phyloP scores from a whole-genome alignment of 2,797 vertebrate genomes.

The Pangasius larnaudii region DNA sequence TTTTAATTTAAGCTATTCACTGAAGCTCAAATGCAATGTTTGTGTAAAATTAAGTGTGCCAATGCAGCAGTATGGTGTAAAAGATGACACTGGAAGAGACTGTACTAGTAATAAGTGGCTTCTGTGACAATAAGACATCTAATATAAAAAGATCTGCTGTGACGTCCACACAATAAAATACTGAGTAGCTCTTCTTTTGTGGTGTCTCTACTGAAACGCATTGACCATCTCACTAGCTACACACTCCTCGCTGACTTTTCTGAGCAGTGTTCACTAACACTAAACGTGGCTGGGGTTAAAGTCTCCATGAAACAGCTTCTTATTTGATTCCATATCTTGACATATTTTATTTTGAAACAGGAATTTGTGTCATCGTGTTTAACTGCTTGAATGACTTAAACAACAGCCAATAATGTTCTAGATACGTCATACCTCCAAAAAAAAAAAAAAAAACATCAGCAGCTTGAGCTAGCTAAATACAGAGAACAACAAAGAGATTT shows the following conservation, averaged over 20 bases:
- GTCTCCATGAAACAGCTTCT: no score
- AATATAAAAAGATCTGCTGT: not conserved
- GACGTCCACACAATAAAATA: not conserved
- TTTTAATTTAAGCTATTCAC: slow-evolving; percentile 16
- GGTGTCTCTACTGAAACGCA: not conserved
- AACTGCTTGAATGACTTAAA: not conserved
- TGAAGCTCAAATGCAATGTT: slow-evolving; percentile 27
- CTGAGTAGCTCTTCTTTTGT: not conserved
- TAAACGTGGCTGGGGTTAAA: no score
- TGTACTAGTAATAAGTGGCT: not conserved
- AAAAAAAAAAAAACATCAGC: not conserved
- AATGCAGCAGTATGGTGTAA: not conserved
- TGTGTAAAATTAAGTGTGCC: slow-evolving; percentile 37
- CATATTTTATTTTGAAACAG: not conserved
- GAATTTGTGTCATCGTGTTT: not conserved
- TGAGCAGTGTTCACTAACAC: not conserved
- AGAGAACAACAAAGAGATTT: not conserved
- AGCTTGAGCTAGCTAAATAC: not conserved
- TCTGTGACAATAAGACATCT: not conserved
- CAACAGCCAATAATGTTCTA: not conserved
- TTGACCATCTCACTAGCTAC: not conserved
- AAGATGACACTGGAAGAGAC: not conserved
- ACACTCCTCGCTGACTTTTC: not conserved
- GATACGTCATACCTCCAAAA: not conserved
- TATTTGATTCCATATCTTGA: not conserved